Evolutionary conservation across 1,140 invertebrate genomes (phyloP).

Genomic region (Bombus terrestris): DNA sequence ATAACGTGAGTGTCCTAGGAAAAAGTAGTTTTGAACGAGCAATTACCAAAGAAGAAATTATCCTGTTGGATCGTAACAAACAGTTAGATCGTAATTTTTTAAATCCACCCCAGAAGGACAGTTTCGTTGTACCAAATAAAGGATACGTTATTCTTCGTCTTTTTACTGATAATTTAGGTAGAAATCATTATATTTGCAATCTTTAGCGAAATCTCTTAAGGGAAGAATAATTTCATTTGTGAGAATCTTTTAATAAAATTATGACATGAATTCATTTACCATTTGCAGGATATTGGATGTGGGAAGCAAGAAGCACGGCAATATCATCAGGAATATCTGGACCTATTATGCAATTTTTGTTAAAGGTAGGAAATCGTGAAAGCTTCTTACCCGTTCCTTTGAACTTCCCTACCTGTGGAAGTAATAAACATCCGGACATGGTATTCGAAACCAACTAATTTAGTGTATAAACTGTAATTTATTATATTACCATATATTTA

Average conservation of each 20-base stretch:
- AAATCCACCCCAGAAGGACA: slow-evolving; percentile 68
- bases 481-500: slow-evolving; percentile 5
- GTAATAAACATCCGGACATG: slow-evolving; percentile 63
- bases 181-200: background rate
- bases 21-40: slow-evolving; percentile 56
- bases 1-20: slow-evolving; percentile 63
- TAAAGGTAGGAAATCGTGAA: slow-evolving; percentile 71
- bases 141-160: slow-evolving; percentile 72
- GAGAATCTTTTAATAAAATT: background rate
- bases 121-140: slow-evolving; percentile 72
- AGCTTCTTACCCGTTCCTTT: slow-evolving; percentile 71
- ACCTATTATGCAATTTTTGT: slow-evolving; percentile 74
- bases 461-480: background rate
- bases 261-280: background rate
- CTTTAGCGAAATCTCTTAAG: background rate
- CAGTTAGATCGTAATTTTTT: slow-evolving; percentile 78
- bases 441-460: slow-evolving; percentile 55
- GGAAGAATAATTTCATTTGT: too few species aligned
- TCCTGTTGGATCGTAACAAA: slow-evolving; percentile 74
- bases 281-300: slow-evolving; percentile 70
- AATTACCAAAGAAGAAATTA: slow-evolving; percentile 63
- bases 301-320: slow-evolving; percentile 69
- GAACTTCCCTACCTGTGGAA: slow-evolving; percentile 77
- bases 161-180: slow-evolving; percentile 71
- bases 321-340: slow-evolving; percentile 44